phyloP scores from a whole-genome alignment of 2,113 vertebrate genomes.

The Turdus rufiventris region DNA sequence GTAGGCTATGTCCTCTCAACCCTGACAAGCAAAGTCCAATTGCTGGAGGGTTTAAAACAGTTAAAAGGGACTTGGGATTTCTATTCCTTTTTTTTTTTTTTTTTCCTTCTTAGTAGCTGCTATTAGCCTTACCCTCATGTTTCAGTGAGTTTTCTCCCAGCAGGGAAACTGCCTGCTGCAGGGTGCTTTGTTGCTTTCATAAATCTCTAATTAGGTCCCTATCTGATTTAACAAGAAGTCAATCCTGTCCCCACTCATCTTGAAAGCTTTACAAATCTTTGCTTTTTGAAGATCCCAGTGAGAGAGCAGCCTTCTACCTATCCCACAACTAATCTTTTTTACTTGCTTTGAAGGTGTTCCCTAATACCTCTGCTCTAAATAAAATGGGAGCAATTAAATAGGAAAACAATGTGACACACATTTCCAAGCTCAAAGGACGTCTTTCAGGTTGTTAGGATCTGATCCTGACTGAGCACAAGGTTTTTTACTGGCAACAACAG shows the following conservation, averaged over 20 bases:
- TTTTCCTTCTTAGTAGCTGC: conserved; percentile 1
- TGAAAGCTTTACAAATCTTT: conserved; percentile 66
- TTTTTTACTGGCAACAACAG: conserved; percentile 19
- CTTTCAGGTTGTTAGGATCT: background rate
- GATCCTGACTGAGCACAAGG: background rate
- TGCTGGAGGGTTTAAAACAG: conserved; percentile 29
- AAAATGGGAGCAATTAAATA: background rate
- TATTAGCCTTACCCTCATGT: conserved; percentile 50
- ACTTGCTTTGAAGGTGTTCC: conserved; percentile 25
- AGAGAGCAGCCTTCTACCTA: conserved; percentile 14
- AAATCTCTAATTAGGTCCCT: conserved; percentile 67
- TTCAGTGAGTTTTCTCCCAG: conserved; percentile 53
- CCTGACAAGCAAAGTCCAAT: background rate
- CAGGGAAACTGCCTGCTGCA: conserved; percentile 45
- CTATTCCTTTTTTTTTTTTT: background rate
- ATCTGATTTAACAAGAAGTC: conserved; percentile 68
- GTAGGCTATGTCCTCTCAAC: conserved; percentile 1
- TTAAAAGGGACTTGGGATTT: background rate
- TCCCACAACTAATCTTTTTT: background rate
- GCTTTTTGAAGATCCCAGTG: conserved; percentile 59
- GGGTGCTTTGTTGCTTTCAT: conserved; percentile 61
- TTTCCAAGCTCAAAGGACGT: background rate
- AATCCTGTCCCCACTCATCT: conserved; percentile 27
- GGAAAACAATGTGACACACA: background rate
- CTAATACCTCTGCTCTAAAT: background rate